Evolutionary conservation across 2,888 invertebrate genomes (phyloP), one percentile per base, ranked within the genome.

Genomic region (Apotomis capreana): DNA sequence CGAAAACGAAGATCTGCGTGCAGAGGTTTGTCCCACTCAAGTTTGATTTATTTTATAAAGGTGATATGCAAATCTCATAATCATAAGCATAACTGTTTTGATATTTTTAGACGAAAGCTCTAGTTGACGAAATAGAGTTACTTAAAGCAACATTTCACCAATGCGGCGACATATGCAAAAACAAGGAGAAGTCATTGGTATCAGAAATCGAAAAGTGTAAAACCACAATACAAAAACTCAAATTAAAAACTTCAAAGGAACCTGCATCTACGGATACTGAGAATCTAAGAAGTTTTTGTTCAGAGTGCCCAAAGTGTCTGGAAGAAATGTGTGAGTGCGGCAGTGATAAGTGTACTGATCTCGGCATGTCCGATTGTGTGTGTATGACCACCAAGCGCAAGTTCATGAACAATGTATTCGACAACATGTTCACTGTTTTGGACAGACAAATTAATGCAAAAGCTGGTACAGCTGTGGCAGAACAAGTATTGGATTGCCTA

Each of bases 401-500:
- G 71, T 90, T 93, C 68, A 76, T 92, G 26, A 87, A 89, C 72
- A 93, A 93, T 74, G 88, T 93, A 0, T 90, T 93, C 68, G 92
- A 92, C 64, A 92, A 92, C 69, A 92, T 92, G 92, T 89, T 89
- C 69, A 88, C 87, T 0, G 84, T 90, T 5, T 77, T 92, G 57
- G 90, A 88, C 67, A 86, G 81, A 70, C 81, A 90, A 77, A 76
- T 80, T 3, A 84, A 84, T 58, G 85, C 86, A 3, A 75, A 76
- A 1, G 74, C 84, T 0, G 92, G 92, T 0, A 89, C 88, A 79
- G 82, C 83, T 6, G 78, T 92, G 1, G 91, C 89, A 0, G 85
- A 89, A 15, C 76, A 81, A 15, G 81, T 92, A 5, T 65, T 91
- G 5, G 75, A 79, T 10, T 87, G 88, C 70, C 78, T 93, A 37